Base-by-base conservation (phyloP, 2,888 invertebrate species). In the Polyploca ridens region DNA sequence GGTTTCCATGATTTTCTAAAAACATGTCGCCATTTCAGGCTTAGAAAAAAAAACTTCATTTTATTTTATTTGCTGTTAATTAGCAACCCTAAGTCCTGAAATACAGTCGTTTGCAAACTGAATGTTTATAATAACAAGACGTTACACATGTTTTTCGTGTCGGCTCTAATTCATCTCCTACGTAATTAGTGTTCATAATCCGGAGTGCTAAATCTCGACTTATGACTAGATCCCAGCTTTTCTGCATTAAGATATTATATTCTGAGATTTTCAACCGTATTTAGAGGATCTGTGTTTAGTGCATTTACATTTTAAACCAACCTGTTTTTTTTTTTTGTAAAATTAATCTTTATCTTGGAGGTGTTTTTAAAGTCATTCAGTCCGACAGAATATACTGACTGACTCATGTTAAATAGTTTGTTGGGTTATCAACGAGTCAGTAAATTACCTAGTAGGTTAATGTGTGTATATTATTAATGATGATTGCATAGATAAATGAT, bases 131-230 rank as follows among this genome's bases (percentile, higher is more conserved):
- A 54, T 54, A 54, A 54, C 19, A 54, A 54, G 54, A 54, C 49
- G 49, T 49, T 49, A n/a, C n/a, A 49, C 16, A 49, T 49, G 49
- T 49, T 46, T 46, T 49, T 49, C 49, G 16, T n/a, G 16, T 8
- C 49, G 16, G 16, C 19, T 54, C 19, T 54, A 54, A 54, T 54
- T 54, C 54, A 19, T 54, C 54, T 54, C 54, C n/a, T 54, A 19
- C n/a, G 54, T 54, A 54, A 54, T 54, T 54, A 54, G 54, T 19
- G 54, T 54, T 54, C 54, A 19, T 54, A 54, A 54, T 54, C 54
- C 54, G 16, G 10, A 19, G 54, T 54, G 54, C 54, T 19, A 54
- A 54, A 54, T 54, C 54, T 54, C 54, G 54, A 10, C 54, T 54
- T n/a, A 54, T 19, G 54, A 19, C 54, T 54, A 54, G 19, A 54